Percentiles rank a stretch among this genome's conserved stretches.
phyloP scores from a whole-genome alignment of 2,797 vertebrate species.

The Menidia menidia region DNA sequence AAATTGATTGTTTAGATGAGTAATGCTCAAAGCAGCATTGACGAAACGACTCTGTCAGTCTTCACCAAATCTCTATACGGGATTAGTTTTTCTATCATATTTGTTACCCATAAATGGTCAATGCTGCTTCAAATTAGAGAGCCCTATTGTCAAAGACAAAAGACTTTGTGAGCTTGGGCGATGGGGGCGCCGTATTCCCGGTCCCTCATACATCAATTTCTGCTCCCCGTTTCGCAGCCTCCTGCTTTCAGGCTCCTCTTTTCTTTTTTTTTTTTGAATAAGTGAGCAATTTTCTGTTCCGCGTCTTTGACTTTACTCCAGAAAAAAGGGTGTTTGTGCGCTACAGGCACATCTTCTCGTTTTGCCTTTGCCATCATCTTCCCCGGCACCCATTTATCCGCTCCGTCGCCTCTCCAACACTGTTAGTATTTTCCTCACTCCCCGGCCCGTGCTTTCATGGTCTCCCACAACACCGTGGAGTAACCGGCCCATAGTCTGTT shows the following conservation, averaged over 20 bases:
- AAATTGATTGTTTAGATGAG: constrained; percentile 62
- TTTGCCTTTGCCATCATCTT: constrained; percentile 27
- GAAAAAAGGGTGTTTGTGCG: constrained; percentile 7
- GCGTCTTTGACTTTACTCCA: constrained; percentile 22
- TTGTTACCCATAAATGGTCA: constrained; percentile 25
- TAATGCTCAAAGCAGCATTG: constrained; percentile 23
- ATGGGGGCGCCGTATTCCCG: constrained; percentile 1
- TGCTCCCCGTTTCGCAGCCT: constrained; percentile 13
- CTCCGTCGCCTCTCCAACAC: constrained; percentile 27
- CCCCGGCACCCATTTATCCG: constrained; percentile 32
- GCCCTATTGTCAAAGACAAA: constrained; percentile 36
- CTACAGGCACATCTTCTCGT: constrained; percentile 22
- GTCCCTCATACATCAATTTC: constrained; percentile 34
- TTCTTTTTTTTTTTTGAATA: constrained; percentile 24
- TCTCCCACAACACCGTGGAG: constrained; percentile 26
- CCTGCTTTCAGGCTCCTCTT: constrained; percentile 3
- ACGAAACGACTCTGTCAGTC: constrained; percentile 43
- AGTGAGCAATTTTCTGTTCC: constrained; percentile 20
- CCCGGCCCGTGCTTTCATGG: constrained; percentile 32
- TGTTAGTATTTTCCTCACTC: constrained; percentile 31
- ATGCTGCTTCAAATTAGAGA: constrained; percentile 54
- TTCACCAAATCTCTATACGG: constrained; percentile 27
- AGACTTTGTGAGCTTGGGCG: constrained; percentile 23
- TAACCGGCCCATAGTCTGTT: constrained; percentile 7
- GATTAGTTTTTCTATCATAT: constrained; percentile 1